These are phyloP conservation scores for Antigone vipio DNA, from an alignment of 2,113 vertebrate species.

Conservation along the genomic window DNA sequence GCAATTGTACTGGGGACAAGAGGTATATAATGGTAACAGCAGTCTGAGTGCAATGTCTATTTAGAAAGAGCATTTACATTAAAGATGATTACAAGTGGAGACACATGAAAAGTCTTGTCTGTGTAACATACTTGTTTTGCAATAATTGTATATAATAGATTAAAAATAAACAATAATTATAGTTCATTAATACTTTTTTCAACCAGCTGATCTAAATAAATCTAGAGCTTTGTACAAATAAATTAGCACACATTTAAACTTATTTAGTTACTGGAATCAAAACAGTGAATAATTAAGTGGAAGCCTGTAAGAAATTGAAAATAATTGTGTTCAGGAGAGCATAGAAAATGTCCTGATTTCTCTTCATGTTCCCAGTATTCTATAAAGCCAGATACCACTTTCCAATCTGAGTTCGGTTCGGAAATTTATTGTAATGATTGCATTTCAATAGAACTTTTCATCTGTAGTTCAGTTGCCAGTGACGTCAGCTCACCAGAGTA, in stretches of 20 bases:
- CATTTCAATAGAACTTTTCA: not conserved
- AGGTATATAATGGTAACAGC: not conserved
- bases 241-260: not conserved
- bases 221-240: not conserved
- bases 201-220: not conserved
- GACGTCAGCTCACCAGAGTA: fast-evolving
- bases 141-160: not conserved
- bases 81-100: not conserved
- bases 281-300: not conserved
- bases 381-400: not conserved
- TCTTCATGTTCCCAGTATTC: not conserved
- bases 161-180: not conserved
- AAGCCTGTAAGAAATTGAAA: not conserved
- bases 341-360: not conserved
- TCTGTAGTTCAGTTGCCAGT: fast-evolving
- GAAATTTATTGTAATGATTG: not conserved
- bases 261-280: not conserved
- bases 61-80: not conserved
- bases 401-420: not conserved
- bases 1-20: not conserved
- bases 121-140: not conserved
- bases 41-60: not conserved
- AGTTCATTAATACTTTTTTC: not conserved
- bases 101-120: not conserved
- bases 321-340: not conserved